A percentile compares a stretch with the other conserved stretches of the same genome.
Conservation (phyloP, 2,113 vertebrate species). For the Peucedramus taeniatus region DNA sequence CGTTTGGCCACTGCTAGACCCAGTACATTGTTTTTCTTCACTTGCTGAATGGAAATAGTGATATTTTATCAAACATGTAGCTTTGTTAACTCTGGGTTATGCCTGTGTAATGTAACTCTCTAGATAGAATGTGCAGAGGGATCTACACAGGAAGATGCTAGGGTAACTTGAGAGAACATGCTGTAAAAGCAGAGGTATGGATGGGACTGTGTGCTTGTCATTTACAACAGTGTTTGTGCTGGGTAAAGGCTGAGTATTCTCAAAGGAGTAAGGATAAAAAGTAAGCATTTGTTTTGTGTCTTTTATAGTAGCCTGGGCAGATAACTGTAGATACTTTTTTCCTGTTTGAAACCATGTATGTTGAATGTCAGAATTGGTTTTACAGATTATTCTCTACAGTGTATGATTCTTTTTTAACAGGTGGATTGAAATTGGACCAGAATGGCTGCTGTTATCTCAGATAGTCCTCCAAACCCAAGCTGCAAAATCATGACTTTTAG, state of each 20-base stretch:
- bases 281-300: neutral
- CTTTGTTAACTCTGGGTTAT: neutral
- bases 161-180: neutral
- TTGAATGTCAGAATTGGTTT: neutral
- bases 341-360: neutral
- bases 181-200: neutral
- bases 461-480: constrained; percentile 82
- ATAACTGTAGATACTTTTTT: neutral
- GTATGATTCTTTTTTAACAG: neutral
- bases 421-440: constrained; percentile 36
- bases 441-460: constrained; percentile 82
- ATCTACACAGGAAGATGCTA: neutral
- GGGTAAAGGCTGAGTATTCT: neutral
- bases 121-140: neutral
- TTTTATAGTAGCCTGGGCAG: neutral
- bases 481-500: constrained; percentile 98
- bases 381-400: neutral
- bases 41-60: neutral
- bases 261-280: neutral
- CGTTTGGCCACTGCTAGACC: neutral
- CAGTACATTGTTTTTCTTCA: neutral
- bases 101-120: neutral
- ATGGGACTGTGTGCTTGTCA: neutral
- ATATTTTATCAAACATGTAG: neutral
- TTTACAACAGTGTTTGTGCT: neutral